phyloP scores from a whole-genome alignment of 2,888 invertebrate species.

The Nebria brevicollis region DNA sequence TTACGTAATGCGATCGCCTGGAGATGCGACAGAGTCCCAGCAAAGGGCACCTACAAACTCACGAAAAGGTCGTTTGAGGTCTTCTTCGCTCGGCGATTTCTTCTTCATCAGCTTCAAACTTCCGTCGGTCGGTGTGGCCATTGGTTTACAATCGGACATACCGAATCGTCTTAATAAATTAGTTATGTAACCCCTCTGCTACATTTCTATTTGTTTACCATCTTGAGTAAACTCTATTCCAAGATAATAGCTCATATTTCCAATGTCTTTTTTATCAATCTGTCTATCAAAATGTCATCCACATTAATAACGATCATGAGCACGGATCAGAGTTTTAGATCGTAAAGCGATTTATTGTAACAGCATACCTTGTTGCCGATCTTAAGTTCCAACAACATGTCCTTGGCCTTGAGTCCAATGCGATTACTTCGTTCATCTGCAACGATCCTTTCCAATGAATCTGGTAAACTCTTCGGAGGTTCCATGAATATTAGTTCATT shows the following conservation, averaged over 20 bases:
- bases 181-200: constrained; percentile 24
- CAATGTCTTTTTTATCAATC: constrained; percentile 16
- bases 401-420: neutral
- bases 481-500: constrained; percentile 27
- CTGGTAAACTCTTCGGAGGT: constrained; percentile 29
- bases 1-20: no score
- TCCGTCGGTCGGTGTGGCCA: neutral
- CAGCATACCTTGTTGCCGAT: constrained; percentile 28
- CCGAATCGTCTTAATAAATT: constrained; percentile 25
- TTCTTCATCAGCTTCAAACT: neutral
- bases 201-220: neutral
- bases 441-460: constrained; percentile 24
- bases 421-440: no score
- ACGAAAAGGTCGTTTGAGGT: constrained; percentile 12
- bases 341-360: constrained; percentile 46
- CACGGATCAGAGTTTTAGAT: constrained; percentile 24
- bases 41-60: constrained; percentile 19
- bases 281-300: constrained; percentile 2
- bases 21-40: neutral
- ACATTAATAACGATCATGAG: neutral
- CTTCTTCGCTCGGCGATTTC: neutral
- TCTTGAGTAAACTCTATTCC: constrained; percentile 14
- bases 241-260: constrained; percentile 3
- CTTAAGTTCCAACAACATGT: neutral
- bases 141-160: constrained; percentile 24